Conservation (phyloP, 2,797 vertebrate genomes). For the Mormyrus proboscirostris region DNA sequence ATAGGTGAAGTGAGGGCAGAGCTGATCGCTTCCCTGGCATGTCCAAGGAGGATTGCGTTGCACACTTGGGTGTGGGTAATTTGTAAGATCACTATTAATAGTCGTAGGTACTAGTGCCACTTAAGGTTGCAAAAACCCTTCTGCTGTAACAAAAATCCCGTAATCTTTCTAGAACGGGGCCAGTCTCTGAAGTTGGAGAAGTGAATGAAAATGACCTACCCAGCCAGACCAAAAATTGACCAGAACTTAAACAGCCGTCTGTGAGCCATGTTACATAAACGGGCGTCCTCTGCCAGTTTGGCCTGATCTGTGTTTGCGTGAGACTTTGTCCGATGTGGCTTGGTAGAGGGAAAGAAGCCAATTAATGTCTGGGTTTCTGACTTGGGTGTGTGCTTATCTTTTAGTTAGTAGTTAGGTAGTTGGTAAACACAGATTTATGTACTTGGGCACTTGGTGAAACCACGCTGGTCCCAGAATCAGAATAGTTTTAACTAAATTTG, state of each 20-base stretch:
- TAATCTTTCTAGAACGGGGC: background rate
- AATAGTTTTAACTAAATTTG: background rate
- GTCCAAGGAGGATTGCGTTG: background rate
- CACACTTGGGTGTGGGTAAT: background rate
- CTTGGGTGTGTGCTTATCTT: background rate
- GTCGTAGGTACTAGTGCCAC: background rate
- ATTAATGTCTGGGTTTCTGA: background rate
- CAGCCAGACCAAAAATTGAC: background rate
- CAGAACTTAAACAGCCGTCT: background rate
- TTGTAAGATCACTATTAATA: background rate
- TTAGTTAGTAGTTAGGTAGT: background rate
- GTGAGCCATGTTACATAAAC: background rate
- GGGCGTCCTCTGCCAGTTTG: background rate
- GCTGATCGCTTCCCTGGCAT: background rate
- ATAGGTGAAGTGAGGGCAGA: background rate
- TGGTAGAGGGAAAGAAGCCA: background rate
- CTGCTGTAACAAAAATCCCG: background rate
- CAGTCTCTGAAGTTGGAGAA: background rate
- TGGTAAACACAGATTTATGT: background rate
- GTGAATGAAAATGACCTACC: background rate
- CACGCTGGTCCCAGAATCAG: background rate
- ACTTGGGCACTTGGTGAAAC: background rate
- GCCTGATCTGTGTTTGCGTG: background rate
- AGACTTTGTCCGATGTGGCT: background rate
- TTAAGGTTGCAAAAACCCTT: background rate